Evolutionary conservation across 2,888 invertebrate species (phyloP).

Genomic region (Clusia tigrina): DNA sequence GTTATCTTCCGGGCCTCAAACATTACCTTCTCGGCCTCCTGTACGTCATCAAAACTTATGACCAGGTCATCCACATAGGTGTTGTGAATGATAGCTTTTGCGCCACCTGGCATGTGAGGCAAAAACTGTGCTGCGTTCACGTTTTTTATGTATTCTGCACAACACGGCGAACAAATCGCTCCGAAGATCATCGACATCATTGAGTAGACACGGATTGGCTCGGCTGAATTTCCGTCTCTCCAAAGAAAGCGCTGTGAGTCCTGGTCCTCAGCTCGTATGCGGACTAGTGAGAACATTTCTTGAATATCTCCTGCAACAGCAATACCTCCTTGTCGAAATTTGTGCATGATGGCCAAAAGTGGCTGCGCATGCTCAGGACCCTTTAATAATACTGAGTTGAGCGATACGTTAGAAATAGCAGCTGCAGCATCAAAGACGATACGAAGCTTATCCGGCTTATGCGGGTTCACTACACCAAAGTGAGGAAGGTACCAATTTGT

Average conservation of each 20-base stretch:
- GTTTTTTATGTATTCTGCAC: conserved; percentile 46
- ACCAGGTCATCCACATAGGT: conserved; percentile 38
- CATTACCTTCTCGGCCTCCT: conserved; percentile 46
- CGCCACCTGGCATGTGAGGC: conserved; percentile 29
- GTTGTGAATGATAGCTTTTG: conserved; percentile 28
- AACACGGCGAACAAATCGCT: conserved; percentile 40
- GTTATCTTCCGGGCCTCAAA: no score
- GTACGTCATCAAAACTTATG: conserved; percentile 40
- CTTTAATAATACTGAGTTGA: conserved; percentile 43
- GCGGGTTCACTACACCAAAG: conserved; percentile 25
- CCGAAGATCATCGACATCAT: conserved; percentile 33
- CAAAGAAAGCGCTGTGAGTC: conserved; percentile 39
- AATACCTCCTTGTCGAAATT: conserved; percentile 43
- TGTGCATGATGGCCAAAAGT: conserved; percentile 43
- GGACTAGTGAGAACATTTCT: conserved; percentile 53
- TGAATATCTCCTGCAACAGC: conserved; percentile 49
- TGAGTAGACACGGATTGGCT: conserved; percentile 12
- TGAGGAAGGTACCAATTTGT: conserved; percentile 32
- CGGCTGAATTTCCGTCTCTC: conserved; percentile 14
- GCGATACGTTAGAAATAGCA: conserved; percentile 33
- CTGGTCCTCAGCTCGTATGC: conserved; percentile 42
- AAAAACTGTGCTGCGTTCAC: conserved; percentile 37
- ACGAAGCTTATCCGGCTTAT: conserved; percentile 45
- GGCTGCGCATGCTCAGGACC: conserved; percentile 48
- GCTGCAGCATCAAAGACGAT: conserved; percentile 51